phyloP scores from a whole-genome alignment of 2,113 vertebrate genomes.

The Sorex araneus region DNA sequence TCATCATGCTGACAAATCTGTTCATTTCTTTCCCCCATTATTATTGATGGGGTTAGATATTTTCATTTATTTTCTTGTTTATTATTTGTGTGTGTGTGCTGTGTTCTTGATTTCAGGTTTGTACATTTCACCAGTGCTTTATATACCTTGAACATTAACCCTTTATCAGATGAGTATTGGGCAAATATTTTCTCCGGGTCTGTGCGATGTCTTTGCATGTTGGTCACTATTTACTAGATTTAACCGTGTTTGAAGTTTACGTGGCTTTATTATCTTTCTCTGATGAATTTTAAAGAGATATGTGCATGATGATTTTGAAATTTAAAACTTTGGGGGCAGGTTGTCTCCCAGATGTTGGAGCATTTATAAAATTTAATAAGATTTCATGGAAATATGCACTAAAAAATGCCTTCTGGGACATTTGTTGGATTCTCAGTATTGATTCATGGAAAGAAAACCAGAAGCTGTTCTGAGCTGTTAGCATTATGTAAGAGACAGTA shows the following conservation, averaged over 20 bases:
- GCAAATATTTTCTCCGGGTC: no score
- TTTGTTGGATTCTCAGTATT: slow-evolving; percentile 77
- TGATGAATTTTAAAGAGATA: slow-evolving; percentile 47
- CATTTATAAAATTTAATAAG: slow-evolving; percentile 75
- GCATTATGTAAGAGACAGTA: slow-evolving; percentile 80
- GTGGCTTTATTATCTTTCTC: slow-evolving; percentile 41
- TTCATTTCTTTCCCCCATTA: no score
- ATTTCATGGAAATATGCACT: slow-evolving; percentile 35
- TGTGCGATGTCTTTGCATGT: no score
- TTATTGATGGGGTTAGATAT: no score
- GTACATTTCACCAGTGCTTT: no score
- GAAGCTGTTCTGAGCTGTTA: slow-evolving; percentile 83
- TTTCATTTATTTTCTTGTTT: no score
- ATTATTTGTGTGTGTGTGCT: no score
- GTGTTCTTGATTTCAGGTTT: no score
- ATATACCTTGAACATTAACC: no score
- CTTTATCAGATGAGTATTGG: no score
- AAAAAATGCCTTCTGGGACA: slow-evolving; percentile 76
- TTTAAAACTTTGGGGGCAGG: slow-evolving; percentile 28
- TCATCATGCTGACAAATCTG: no score
- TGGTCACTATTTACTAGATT: neutral
- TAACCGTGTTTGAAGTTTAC: slow-evolving; percentile 32
- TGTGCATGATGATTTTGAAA: slow-evolving; percentile 37
- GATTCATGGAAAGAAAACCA: slow-evolving; percentile 82
- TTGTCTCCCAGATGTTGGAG: slow-evolving; percentile 66